A percentile compares a stretch with the other conserved stretches of the same genome.
Conservation (phyloP, 37 sponge, comb jelly and placozoan genomes). For the Hexactinellida sp. region DNA sequence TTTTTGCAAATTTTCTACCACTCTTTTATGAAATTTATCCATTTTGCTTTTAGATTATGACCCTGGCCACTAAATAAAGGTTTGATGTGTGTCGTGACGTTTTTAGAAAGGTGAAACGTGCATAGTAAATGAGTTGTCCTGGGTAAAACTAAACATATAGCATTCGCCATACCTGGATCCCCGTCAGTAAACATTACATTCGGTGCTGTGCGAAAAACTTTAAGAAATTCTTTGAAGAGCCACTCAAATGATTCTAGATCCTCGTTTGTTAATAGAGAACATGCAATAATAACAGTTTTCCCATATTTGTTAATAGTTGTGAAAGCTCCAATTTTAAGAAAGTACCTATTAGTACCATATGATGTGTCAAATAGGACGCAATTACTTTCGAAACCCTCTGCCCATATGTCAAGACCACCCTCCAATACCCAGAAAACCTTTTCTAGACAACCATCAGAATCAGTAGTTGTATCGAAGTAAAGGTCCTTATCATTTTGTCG, state of each 20-base stretch:
- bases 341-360: not conserved
- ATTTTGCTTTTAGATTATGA: not conserved
- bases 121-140: not conserved
- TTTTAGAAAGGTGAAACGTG: not conserved
- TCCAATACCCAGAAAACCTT: not conserved
- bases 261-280: not conserved
- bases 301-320: not conserved
- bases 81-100: not conserved
- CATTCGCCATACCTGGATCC: not conserved
- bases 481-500: not conserved
- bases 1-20: not conserved
- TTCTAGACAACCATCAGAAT: not conserved
- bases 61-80: not conserved
- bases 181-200: not conserved
- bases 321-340: not conserved
- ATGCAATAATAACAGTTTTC: not conserved
- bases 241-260: not conserved
- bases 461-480: not conserved
- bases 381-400: not conserved
- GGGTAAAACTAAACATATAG: not conserved
- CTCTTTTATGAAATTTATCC: not conserved
- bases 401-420: not conserved
- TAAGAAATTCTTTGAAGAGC: not conserved
- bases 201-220: not conserved
- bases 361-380: not conserved